Evolutionary conservation across 2,113 vertebrate species (phyloP).

Genomic region (Otis tarda): DNA sequence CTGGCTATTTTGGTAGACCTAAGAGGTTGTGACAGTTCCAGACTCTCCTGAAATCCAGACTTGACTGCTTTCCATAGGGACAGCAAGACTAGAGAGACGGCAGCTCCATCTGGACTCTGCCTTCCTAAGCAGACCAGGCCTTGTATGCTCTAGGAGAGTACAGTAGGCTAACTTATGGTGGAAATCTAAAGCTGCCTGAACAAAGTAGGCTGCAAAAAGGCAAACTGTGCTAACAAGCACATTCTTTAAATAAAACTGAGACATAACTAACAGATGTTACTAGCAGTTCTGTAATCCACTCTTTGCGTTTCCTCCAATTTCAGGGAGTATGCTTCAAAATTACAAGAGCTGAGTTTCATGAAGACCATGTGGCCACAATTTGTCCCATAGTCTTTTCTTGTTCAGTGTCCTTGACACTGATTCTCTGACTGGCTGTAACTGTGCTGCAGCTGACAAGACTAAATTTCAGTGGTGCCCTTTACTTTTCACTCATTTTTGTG

Average conservation of each 20-base stretch:
- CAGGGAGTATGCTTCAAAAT: background rate
- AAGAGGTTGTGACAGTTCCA: background rate
- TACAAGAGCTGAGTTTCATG: background rate
- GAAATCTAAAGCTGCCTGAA: background rate
- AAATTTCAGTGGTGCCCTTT: background rate
- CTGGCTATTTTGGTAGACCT: background rate
- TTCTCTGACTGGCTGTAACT: background rate
- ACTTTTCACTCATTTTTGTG: background rate
- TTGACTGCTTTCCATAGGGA: background rate
- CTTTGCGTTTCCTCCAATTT: background rate
- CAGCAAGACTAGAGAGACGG: background rate
- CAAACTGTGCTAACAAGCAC: background rate
- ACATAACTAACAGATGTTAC: background rate
- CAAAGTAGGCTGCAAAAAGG: background rate
- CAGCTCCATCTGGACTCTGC: background rate
- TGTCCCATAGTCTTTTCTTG: background rate
- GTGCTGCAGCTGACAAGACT: background rate
- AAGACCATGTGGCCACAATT: background rate
- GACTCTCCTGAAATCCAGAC: background rate
- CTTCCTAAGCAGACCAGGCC: background rate
- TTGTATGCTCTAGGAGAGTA: background rate
- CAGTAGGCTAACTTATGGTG: background rate
- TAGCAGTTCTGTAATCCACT: background rate
- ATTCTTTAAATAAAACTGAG: background rate
- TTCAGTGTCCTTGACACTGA: background rate